Conservation (phyloP, 2,888 invertebrate species). For the Lysandra bellargus region DNA sequence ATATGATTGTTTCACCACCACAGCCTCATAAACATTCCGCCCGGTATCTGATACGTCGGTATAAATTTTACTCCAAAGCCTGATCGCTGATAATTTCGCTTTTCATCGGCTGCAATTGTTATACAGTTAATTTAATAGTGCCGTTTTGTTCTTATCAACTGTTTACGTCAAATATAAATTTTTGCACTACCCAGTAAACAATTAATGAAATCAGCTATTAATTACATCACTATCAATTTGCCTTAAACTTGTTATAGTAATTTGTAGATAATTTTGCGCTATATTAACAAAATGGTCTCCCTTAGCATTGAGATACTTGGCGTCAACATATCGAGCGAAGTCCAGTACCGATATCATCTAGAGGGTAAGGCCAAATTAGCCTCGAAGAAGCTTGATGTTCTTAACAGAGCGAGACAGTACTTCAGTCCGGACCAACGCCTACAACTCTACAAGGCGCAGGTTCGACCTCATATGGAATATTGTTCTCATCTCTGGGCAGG, state of each 20-base stretch:
- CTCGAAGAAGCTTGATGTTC: no score
- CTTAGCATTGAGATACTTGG: no score
- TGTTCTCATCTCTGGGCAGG: no score
- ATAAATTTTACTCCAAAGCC: conserved; percentile 42
- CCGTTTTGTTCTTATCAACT: conserved; percentile 33
- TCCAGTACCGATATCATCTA: no score
- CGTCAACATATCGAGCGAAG: no score
- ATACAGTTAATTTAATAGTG: conserved; percentile 44
- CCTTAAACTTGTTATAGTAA: neutral
- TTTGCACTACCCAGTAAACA: neutral
- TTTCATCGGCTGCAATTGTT: conserved; percentile 46
- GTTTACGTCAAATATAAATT: conserved; percentile 12
- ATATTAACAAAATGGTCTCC: neutral
- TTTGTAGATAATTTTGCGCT: neutral
- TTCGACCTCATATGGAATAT: no score
- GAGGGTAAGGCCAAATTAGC: no score
- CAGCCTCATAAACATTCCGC: conserved; percentile 26
- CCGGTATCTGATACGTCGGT: conserved; percentile 38
- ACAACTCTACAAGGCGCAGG: no score
- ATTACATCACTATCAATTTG: conserved; percentile 8
- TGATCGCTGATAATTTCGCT: conserved; percentile 46
- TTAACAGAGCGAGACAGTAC: no score
- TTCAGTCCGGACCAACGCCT: no score
- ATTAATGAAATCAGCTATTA: conserved; percentile 4
- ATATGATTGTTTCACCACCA: conserved; percentile 26